Evolutionary conservation across 2,888 invertebrate genomes (phyloP), one percentile per base, ranked within the genome.

Genomic region (Augiades crinisus): DNA sequence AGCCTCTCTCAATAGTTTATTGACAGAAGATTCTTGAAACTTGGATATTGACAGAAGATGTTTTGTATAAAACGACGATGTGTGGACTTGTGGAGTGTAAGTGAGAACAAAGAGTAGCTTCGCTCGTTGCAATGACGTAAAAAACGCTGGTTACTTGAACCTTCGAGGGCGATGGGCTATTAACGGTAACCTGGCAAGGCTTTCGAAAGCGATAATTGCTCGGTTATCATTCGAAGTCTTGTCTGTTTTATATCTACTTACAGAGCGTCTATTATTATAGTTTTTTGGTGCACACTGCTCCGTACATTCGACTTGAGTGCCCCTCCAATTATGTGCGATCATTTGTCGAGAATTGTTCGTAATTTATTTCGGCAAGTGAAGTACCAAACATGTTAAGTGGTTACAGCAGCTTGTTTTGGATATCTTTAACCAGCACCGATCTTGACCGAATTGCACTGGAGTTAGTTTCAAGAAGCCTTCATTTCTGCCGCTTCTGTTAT

Each of bases 161-260:
- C 54, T 60, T 55, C 61, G 53, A 61, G 62, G 69, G 67, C 67
- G 60, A 63, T 67, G 64, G 65, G 65, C 69, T 61, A 70, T 69
- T 73, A 75, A 67, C 61, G 59, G 62, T 64, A 56, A 62, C 72
- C 68, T 63, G 62, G 67, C 47, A 14, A 55, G 51, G 67, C 62
- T 67, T 71, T 69, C 65, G 64, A 68, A 71, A 72, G 67, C 66
- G 72, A 72, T 78, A 78, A 77, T 78, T 79, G 67, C 59, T 64
- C 53, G 54, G 62, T 67, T 73, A 71, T 75, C 67, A 70, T 72
- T 75, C 64, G 67, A 64, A 70, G 70, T 70, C 68, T 75, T 70
- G 74, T 75, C 75, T 78, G 73, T 70, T 74, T 67, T 72, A 68
- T 75, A 69, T 69, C 61, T 57, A 53, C 47, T 19, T 37, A 27